Conservation (phyloP, 2,113 vertebrate genomes). For the Trogon melanurus region DNA sequence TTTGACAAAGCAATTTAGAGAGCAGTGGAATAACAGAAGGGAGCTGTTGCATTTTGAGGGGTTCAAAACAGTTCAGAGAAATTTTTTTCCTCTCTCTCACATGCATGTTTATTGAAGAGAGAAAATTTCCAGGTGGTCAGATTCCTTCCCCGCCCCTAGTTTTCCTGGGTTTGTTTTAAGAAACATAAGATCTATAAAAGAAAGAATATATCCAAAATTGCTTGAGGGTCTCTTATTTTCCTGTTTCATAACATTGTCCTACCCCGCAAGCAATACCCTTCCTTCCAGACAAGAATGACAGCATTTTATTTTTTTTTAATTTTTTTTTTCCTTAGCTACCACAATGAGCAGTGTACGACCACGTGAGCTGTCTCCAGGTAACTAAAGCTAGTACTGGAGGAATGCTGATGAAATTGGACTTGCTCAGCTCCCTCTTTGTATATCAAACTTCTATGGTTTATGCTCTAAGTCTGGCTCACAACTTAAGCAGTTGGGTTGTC, state of each 20-base stretch:
- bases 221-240: neutral
- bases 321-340: neutral
- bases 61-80: neutral
- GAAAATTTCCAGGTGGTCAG: neutral
- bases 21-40: neutral
- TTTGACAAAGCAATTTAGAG: slow-evolving; percentile 4
- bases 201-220: neutral
- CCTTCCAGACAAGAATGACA: neutral
- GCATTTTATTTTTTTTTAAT: neutral
- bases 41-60: neutral
- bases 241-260: neutral
- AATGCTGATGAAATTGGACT: neutral
- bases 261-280: neutral
- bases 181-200: neutral
- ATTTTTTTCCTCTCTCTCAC: neutral
- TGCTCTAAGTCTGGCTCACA: neutral
- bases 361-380: neutral
- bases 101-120: neutral
- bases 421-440: neutral
- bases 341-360: neutral
- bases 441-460: neutral
- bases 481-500: neutral
- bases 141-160: neutral
- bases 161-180: neutral
- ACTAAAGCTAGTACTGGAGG: neutral